Evolutionary conservation across 2,888 invertebrate genomes (phyloP).

Genomic region (Lepidonotus clava): DNA sequence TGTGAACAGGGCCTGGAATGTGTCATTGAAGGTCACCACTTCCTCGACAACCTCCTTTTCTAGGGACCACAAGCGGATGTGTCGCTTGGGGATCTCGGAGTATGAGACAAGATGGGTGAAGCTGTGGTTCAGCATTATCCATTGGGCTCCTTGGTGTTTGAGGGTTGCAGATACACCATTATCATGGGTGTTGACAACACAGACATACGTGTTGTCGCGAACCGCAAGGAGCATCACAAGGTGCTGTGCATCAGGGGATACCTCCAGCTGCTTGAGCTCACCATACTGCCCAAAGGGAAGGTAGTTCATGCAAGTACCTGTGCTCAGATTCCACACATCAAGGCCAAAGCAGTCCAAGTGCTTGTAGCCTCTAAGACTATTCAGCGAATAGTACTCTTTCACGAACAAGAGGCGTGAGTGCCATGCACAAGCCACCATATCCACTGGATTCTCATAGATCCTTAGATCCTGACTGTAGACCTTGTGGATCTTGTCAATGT

Average conservation of each 20-base stretch:
- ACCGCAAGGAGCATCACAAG: constrained; percentile 63
- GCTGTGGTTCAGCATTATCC: constrained; percentile 56
- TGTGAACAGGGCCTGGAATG: constrained; percentile 61
- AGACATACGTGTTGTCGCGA: constrained; percentile 60
- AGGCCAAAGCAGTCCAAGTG: constrained; percentile 70
- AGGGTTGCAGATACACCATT: constrained; percentile 54
- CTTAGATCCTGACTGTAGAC: constrained; percentile 32
- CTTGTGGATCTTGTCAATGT: constrained; percentile 61
- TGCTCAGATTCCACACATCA: constrained; percentile 68
- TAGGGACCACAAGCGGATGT: constrained; percentile 56
- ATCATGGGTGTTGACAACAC: constrained; percentile 59
- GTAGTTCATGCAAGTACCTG: constrained; percentile 58
- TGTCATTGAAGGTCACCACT: constrained; percentile 50
- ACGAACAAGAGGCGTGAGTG: constrained; percentile 60
- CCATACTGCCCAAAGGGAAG: constrained; percentile 66
- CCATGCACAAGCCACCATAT: constrained; percentile 61
- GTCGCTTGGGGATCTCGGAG: constrained; percentile 21
- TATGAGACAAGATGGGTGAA: constrained; percentile 60
- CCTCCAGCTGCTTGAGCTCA: constrained; percentile 63
- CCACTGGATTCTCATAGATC: constrained; percentile 65
- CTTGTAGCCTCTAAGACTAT: constrained; percentile 68
- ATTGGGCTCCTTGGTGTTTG: constrained; percentile 56
- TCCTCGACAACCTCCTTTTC: constrained; percentile 43
- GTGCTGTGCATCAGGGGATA: constrained; percentile 59
- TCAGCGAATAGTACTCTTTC: constrained; percentile 63